phyloP scores from a whole-genome alignment of 2,797 vertebrate genomes.

The Simalia tracyae region DNA sequence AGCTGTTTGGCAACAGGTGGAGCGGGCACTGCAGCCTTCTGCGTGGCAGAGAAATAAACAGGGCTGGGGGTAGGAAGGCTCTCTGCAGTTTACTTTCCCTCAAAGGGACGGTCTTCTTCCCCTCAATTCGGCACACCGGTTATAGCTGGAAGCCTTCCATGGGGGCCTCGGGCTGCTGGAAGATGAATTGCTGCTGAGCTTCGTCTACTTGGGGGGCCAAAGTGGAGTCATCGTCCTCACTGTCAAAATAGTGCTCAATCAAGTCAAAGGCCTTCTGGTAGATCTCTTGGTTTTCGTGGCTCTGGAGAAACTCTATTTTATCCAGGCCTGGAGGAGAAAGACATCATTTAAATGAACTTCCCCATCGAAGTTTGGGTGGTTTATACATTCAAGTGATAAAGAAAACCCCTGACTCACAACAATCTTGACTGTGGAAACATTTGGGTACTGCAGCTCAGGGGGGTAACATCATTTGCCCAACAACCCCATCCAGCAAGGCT shows the following conservation, averaged over 20 bases:
- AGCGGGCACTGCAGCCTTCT: slow-evolving; percentile 62
- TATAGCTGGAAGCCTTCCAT: slow-evolving; percentile 99
- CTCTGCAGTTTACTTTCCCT: slow-evolving; percentile 52
- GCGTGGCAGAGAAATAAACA: slow-evolving; percentile 50
- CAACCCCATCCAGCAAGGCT: too few species aligned
- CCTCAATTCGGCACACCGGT: slow-evolving; percentile 49
- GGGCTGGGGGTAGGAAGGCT: slow-evolving; percentile 17
- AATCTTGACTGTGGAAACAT: too few species aligned
- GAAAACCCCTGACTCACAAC: too few species aligned
- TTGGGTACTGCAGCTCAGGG: too few species aligned
- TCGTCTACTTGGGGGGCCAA: slow-evolving; percentile 94
- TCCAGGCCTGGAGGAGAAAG: slow-evolving; percentile 82
- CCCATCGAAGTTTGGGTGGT: background rate
- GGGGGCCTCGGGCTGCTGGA: slow-evolving; percentile 93
- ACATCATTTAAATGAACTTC: background rate
- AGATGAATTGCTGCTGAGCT: slow-evolving; percentile 96
- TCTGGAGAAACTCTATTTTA: slow-evolving; percentile 98
- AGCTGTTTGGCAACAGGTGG: slow-evolving; percentile 47
- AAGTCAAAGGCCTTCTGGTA: slow-evolving; percentile 99
- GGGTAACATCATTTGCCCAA: too few species aligned
- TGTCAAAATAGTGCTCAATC: slow-evolving; percentile 97
- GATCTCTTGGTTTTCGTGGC: slow-evolving; percentile 98
- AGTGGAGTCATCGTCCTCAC: slow-evolving; percentile 90
- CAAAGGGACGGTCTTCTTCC: slow-evolving; percentile 55
- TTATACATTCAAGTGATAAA: background rate